These are phyloP conservation scores for Rhea americana DNA, from an alignment of 2,113 vertebrate genomes.

Conservation along the genomic window DNA sequence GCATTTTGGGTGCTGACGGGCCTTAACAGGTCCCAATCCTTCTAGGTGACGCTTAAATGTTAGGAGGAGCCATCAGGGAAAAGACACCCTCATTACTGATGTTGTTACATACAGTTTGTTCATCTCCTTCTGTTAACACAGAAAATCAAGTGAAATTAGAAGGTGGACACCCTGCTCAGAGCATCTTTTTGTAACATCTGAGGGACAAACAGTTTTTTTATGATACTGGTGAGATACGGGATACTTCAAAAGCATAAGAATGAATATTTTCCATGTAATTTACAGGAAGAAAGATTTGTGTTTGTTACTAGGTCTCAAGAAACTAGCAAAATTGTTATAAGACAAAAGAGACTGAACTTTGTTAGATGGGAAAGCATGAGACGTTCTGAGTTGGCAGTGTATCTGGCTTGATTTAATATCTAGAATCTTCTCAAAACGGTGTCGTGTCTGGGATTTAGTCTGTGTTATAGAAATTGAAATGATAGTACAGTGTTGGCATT, in stretches of 20 bases:
- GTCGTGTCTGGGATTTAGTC: fast-evolving
- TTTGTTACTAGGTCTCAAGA: not conserved
- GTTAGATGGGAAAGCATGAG: not conserved
- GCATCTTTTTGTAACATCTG: not conserved
- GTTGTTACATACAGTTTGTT: fast-evolving
- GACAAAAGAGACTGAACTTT: not conserved
- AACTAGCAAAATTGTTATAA: not conserved
- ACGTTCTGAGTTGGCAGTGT: not conserved
- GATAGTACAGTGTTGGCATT: not conserved
- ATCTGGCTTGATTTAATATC: not conserved
- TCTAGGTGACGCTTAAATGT: not conserved
- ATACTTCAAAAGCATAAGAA: not conserved
- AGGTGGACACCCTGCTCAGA: not conserved
- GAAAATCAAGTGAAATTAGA: not conserved
- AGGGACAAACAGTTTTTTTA: not conserved
- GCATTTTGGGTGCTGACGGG: not conserved
- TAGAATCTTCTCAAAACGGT: not conserved
- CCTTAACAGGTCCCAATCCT: not conserved
- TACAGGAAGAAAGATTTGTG: not conserved
- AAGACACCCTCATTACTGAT: not conserved
- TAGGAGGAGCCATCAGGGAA: not conserved
- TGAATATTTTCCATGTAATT: not conserved
- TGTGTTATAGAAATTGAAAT: not conserved
- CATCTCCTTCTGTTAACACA: not conserved
- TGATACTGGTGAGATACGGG: not conserved